Conservation (phyloP, 2,888 invertebrate species). For the Ceraclea dissimilis region DNA sequence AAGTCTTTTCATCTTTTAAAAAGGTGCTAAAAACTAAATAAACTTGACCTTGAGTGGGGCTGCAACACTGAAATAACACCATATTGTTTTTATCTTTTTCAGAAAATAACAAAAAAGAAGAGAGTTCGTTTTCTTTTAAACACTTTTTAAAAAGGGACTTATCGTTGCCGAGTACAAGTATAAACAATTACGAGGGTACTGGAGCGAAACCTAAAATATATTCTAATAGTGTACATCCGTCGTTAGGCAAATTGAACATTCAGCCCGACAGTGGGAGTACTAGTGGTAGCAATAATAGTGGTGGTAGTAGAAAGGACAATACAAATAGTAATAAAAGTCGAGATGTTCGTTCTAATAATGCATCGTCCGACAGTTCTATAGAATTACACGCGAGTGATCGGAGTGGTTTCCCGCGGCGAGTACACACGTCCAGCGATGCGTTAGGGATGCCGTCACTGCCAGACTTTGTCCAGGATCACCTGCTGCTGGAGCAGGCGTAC, state of each 20-base stretch:
- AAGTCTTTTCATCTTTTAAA: background rate
- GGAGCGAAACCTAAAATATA: constrained; percentile 75
- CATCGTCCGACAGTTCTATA: constrained; percentile 41
- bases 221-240: constrained; percentile 30
- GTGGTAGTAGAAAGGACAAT: constrained; percentile 30
- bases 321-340: constrained; percentile 24
- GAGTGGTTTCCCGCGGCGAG: constrained; percentile 33
- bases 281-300: constrained; percentile 28
- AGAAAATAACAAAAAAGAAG: constrained; percentile 52
- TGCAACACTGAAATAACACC: too few species aligned
- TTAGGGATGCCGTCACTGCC: constrained; percentile 49
- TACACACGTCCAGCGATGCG: constrained; percentile 42
- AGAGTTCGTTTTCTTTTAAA: constrained; percentile 78
- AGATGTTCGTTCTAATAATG: constrained; percentile 37
- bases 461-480: constrained; percentile 85
- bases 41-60: too few species aligned
- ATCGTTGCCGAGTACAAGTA: constrained; percentile 48
- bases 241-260: constrained; percentile 4
- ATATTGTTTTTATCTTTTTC: constrained; percentile 29
- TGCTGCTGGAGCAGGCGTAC: constrained; percentile 72
- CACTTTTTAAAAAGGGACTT: constrained; percentile 69
- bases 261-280: constrained; percentile 30
- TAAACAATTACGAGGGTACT: constrained; percentile 52
- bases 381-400: constrained; percentile 27
- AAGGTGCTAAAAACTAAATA: background rate